phyloP scores from a whole-genome alignment of 2,113 vertebrate species.

The Corynorhinus townsendii region DNA sequence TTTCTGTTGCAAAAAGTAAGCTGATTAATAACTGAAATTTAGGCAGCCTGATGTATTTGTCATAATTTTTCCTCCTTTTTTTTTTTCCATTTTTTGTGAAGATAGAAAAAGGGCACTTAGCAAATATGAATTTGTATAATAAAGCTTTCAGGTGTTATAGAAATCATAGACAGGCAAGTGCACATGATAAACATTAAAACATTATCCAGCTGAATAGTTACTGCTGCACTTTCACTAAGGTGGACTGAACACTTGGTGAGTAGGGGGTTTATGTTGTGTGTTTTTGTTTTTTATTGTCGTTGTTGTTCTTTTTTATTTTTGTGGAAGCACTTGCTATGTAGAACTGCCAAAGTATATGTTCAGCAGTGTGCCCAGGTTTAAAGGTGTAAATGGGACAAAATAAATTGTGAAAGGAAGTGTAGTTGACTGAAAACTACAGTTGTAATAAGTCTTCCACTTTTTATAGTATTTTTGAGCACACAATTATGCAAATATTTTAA shows the following conservation, averaged over 20 bases:
- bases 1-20: conserved; percentile 76
- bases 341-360: conserved; percentile 93
- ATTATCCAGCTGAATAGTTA: conserved; percentile 66
- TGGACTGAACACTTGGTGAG: conserved; percentile 77
- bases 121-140: conserved; percentile 78
- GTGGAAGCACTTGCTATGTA: conserved; percentile 89
- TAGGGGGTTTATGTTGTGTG: conserved; percentile 61
- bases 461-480: conserved; percentile 93
- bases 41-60: conserved; percentile 79
- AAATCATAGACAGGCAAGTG: conserved; percentile 79
- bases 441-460: conserved; percentile 93
- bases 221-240: conserved; percentile 81
- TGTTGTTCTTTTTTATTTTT: conserved; percentile 55
- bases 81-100: conserved; percentile 64
- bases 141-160: conserved; percentile 82
- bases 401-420: conserved; percentile 93
- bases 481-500: conserved; percentile 94
- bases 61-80: conserved; percentile 70
- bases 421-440: conserved; percentile 94
- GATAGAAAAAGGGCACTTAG: conserved; percentile 85
- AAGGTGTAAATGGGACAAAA: conserved; percentile 92
- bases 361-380: conserved; percentile 91
- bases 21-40: conserved; percentile 83
- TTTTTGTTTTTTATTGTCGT: conserved; percentile 20
- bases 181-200: conserved; percentile 72